A percentile compares a stretch with the other conserved stretches of the same genome.
phyloP scores from a whole-genome alignment of 2,113 vertebrate species.

The Xyliphius kryptos region DNA sequence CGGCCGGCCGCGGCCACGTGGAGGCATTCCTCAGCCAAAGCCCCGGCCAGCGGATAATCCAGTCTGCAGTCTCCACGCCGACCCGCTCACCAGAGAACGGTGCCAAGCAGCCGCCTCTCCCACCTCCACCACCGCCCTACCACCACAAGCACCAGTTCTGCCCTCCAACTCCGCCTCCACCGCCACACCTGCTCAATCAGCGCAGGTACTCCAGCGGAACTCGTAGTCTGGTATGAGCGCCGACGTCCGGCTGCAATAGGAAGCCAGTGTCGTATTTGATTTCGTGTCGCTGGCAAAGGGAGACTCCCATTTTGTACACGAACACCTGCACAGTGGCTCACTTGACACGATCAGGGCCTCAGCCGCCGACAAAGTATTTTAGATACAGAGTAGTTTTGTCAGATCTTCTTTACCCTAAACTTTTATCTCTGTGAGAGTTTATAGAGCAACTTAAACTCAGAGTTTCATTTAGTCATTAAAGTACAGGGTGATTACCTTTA shows the following conservation, averaged over 20 bases:
- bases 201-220: conserved; percentile 89
- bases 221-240: conserved; percentile 79
- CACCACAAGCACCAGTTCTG: conserved; percentile 95
- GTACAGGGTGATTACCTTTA: conserved; percentile 7
- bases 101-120: conserved; percentile 77
- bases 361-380: conserved; percentile 28
- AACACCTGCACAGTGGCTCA: conserved; percentile 10
- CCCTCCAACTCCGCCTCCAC: conserved; percentile 80
- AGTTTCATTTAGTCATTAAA: conserved; percentile 20
- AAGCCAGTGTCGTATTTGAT: conserved; percentile 5
- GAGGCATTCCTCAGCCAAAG: conserved; percentile 91
- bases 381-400: conserved; percentile 39
- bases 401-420: conserved; percentile 24
- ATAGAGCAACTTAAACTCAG: conserved; percentile 10
- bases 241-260: no score
- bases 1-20: conserved; percentile 87
- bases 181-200: conserved; percentile 65
- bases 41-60: conserved; percentile 82
- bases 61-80: conserved; percentile 82
- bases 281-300: conserved; percentile 12
- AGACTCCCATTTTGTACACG: conserved; percentile 35
- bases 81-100: conserved; percentile 57
- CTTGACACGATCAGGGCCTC: conserved; percentile 1
- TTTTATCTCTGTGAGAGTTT: conserved; percentile 28
- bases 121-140: conserved; percentile 91